phyloP scores from a whole-genome alignment of 2,888 invertebrate genomes.

The Folsomia manolachei region DNA sequence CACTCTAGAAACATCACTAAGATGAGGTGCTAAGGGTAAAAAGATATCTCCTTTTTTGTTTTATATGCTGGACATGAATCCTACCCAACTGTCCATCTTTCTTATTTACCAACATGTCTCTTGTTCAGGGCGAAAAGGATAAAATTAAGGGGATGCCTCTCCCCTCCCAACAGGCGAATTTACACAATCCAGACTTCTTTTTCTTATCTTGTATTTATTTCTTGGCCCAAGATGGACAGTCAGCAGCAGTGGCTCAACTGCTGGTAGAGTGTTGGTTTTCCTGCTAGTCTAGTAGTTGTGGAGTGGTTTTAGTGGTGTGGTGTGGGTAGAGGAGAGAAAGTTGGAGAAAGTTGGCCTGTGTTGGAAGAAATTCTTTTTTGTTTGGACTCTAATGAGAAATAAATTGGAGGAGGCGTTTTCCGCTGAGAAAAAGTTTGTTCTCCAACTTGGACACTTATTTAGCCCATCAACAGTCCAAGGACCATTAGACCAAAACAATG shows the following conservation, averaged over 20 bases:
- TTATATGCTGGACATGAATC: background rate
- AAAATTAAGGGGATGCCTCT: background rate
- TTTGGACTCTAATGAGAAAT: constrained; percentile 10
- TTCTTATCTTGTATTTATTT: background rate
- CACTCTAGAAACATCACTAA: too few species aligned
- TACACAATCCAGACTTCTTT: background rate
- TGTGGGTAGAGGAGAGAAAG: background rate
- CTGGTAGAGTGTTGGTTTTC: background rate
- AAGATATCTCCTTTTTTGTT: background rate
- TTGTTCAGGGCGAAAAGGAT: background rate
- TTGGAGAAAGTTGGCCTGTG: background rate
- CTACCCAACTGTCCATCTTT: background rate
- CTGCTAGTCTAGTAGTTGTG: background rate
- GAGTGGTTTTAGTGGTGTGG: background rate
- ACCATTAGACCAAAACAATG: background rate
- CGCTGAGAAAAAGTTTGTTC: constrained; percentile 1
- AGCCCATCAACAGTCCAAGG: background rate
- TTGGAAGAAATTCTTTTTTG: background rate
- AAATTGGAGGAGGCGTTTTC: constrained; percentile 7
- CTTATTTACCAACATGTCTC: background rate
- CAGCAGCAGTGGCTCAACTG: too few species aligned
- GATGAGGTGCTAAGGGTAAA: too few species aligned
- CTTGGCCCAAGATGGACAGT: background rate
- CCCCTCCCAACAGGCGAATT: background rate
- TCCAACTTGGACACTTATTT: background rate